Evolutionary conservation across 2,888 invertebrate species (phyloP).

Genomic region (Helleia helle): DNA sequence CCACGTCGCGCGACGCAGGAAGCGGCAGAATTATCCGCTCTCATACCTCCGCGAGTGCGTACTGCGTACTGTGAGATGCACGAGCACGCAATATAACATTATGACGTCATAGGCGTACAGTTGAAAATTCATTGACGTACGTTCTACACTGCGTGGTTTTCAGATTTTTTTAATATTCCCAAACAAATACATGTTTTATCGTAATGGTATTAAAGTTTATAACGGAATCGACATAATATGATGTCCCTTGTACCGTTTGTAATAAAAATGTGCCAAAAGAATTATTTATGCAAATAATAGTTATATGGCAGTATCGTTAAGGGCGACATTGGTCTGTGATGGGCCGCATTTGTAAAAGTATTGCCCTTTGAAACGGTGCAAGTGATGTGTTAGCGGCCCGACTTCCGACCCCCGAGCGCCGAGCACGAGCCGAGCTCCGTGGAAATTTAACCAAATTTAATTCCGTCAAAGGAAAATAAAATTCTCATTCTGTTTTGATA

Average conservation of each 20-base stretch:
- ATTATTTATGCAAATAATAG: background rate
- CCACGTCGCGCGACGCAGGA: background rate
- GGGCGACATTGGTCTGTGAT: background rate
- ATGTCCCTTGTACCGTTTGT: no score
- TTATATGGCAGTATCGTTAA: background rate
- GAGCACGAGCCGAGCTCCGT: no score
- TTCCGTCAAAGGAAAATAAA: constrained; percentile 3
- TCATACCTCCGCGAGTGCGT: constrained; percentile 1
- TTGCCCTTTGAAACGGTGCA: background rate
- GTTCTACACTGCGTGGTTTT: background rate
- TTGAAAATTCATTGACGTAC: background rate
- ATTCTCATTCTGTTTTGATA: background rate
- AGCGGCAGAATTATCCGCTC: background rate
- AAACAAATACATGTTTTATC: background rate
- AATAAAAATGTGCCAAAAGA: no score
- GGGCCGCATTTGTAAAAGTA: constrained; percentile 1
- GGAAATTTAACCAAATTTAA: constrained; percentile 1
- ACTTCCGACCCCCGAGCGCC: no score
- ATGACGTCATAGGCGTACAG: background rate
- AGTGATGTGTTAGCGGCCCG: background rate
- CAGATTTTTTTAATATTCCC: background rate
- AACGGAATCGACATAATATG: no score
- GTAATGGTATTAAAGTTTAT: background rate
- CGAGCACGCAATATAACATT: no score
- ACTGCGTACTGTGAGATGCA: no score